Conservation (phyloP, 2,113 vertebrate species). For the Seriola quinqueradiata region DNA sequence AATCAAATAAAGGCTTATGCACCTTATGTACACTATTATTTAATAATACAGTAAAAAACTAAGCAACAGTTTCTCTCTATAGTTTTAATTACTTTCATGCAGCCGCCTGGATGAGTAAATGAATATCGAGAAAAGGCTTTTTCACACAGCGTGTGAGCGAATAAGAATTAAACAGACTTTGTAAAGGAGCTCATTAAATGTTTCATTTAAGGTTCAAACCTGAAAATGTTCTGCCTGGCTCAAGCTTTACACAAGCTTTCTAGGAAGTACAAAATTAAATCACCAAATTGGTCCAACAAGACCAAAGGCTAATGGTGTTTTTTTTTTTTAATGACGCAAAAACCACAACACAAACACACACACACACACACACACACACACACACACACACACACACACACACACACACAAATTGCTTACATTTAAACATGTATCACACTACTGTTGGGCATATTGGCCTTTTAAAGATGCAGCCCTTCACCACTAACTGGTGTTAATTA, state of each 20-base stretch:
- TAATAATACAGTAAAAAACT: too few species aligned
- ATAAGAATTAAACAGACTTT: too few species aligned
- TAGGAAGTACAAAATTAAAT: slow-evolving; percentile 3
- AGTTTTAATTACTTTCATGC: too few species aligned
- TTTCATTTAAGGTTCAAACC: not conserved
- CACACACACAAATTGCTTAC: slow-evolving; percentile 5
- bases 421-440: not conserved
- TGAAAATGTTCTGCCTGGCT: not conserved
- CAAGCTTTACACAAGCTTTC: not conserved
- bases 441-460: slow-evolving; percentile 37
- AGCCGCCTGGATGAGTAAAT: not conserved
- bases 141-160: too few species aligned
- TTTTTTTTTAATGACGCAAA: not conserved
- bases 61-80: not conserved
- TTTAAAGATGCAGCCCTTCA: slow-evolving; percentile 18
- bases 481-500: slow-evolving; percentile 44
- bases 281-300: not conserved
- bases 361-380: too few species aligned
- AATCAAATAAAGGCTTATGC: too few species aligned
- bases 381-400: not conserved
- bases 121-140: not conserved
- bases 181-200: not conserved
- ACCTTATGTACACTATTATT: too few species aligned
- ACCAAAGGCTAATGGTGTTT: slow-evolving; percentile 1
- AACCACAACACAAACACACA: not conserved